Evolutionary conservation across 2,797 vertebrate genomes (phyloP), one percentile per base, ranked within the genome.

Genomic region (Limosa lapponica): DNA sequence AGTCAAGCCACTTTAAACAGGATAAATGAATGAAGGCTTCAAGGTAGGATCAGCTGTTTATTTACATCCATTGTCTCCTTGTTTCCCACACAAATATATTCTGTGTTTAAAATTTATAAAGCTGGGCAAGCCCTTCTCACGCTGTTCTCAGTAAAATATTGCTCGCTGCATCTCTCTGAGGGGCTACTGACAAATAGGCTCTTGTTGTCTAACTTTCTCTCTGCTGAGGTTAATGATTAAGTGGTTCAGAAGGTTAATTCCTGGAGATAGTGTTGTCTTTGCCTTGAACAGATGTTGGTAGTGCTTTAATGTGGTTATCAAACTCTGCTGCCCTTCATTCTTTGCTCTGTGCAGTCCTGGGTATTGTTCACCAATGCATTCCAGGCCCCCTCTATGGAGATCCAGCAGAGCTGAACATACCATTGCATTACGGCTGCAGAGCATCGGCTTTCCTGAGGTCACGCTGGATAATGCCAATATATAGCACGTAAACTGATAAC

Each of bases 271-370:
- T 97, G 98, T 98, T 99, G 99, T 99, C 98, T 99, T 98, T 98
- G 97, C 98, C 98, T 97, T 97, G 98, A 99, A 99, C 99, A 99
- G 99, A 99, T 99, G 99, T 99, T 99, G 98, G 99, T 98, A 98
- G 98, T 98, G 98, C 98, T 99, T 99, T 99, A 99, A 99, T 99
- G 99, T 98, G 98, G 99, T 99, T 99, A 99, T 99, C 99, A 99
- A 99, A 99, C 98, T 98, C 97, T 93, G 98, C 98, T 98, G 98
- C 98, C 99, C 98, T 99, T 99, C 98, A 98, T 99, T 98, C 98
- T 98, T 98, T 96, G 95, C 98, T 98, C 98, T 96, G 93, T 90
- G 96, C 92, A 91, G 96, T 95, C 94, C 72, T 54, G 89, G 69
- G 82, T 98, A 98, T 99, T 99, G 99, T 99, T 98, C 97, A 95